Percentiles rank a stretch among this genome's conserved stretches.
Conservation (phyloP, 2,888 invertebrate genomes). For the Bombylius major region DNA sequence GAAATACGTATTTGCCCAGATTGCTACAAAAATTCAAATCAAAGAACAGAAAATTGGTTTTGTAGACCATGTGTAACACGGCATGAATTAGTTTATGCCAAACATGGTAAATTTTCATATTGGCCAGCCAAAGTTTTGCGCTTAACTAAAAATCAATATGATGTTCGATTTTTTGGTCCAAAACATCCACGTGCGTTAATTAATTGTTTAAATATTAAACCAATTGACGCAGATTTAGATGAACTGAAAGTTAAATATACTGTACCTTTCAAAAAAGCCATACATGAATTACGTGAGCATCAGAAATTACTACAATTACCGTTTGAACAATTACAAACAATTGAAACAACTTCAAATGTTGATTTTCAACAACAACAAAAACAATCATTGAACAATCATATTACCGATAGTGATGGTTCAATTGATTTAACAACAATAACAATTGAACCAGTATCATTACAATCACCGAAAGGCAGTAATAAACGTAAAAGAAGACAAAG, state of each 20-base stretch:
- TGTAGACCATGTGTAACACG: conserved; percentile 59
- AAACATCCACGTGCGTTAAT: conserved; percentile 59
- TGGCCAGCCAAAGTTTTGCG: conserved; percentile 74
- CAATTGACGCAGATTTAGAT: conserved; percentile 48
- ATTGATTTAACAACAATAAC: neutral
- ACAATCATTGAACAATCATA: neutral
- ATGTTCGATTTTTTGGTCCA: conserved; percentile 70
- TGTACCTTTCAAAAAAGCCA: conserved; percentile 49
- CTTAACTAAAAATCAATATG: conserved; percentile 46
- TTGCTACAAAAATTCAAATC: conserved; percentile 70
- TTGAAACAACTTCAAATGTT: neutral
- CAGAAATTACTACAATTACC: conserved; percentile 43
- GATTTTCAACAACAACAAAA: neutral
- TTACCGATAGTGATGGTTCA: no score
- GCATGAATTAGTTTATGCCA: conserved; percentile 69
- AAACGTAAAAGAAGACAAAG: neutral
- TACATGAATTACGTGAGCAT: conserved; percentile 55
- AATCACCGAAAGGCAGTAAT: neutral
- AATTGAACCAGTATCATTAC: neutral
- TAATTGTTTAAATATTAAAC: conserved; percentile 50
- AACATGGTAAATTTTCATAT: conserved; percentile 62
- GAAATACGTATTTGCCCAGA: conserved; percentile 65
- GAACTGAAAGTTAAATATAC: conserved; percentile 38
- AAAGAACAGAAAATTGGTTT: conserved; percentile 56
- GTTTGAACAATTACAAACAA: conserved; percentile 22